phyloP scores from a whole-genome alignment of 35 echinoderm and acorn worm genomes.

The Ptychodera flava region DNA sequence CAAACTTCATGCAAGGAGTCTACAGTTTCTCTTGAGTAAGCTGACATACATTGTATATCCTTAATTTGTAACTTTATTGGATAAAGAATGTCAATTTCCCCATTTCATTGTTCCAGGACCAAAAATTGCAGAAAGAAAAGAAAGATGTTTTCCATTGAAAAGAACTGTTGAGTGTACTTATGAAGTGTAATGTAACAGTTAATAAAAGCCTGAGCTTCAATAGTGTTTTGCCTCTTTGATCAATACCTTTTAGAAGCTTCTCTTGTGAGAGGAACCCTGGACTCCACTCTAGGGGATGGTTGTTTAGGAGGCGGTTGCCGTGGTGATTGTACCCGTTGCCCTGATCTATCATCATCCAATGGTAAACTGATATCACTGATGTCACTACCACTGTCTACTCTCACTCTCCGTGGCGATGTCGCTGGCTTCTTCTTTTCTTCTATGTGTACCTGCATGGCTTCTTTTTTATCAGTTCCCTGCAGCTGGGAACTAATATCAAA shows the following conservation, averaged over 20 bases:
- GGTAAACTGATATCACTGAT: conserved; percentile 63
- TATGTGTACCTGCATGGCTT: neutral
- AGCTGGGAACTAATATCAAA: neutral
- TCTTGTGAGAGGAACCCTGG: neutral
- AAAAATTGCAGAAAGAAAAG: too few relatives aligned
- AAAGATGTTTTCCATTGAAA: too few relatives aligned
- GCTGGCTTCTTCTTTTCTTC: neutral
- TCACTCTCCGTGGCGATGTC: neutral
- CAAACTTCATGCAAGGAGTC: too few relatives aligned
- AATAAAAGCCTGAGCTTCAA: too few relatives aligned
- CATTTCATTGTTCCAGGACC: too few relatives aligned
- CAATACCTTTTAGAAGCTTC: neutral
- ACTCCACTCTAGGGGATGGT: neutral
- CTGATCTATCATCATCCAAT: conserved; percentile 18
- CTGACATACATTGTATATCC: too few relatives aligned
- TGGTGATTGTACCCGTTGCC: conserved; percentile 5
- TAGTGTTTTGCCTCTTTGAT: too few relatives aligned
- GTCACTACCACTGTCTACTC: conserved; percentile 38
- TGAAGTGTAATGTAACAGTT: too few relatives aligned
- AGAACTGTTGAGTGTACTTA: too few relatives aligned
- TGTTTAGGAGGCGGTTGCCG: neutral
- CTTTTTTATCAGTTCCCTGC: neutral
- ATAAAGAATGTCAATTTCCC: too few relatives aligned
- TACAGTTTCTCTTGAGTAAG: too few relatives aligned
- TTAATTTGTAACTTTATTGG: too few relatives aligned